These are phyloP conservation scores for Cephus cinctus DNA, from an alignment of 1,140 invertebrate species.

Conservation along the genomic window DNA sequence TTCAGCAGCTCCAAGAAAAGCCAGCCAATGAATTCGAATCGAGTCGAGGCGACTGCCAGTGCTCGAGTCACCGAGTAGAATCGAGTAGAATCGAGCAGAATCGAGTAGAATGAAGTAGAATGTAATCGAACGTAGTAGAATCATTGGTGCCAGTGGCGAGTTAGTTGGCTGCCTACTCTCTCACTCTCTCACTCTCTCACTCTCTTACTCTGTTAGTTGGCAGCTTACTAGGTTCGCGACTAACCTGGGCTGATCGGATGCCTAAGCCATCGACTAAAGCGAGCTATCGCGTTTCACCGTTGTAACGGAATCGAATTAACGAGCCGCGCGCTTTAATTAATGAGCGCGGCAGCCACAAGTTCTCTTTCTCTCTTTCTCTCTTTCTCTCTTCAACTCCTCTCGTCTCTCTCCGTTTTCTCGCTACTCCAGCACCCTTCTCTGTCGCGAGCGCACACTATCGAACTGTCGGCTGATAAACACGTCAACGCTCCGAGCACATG, in stretches of 20 bases:
- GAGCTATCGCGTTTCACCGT: background rate
- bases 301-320: background rate
- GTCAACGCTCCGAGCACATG: slow-evolving; percentile 24
- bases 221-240: background rate
- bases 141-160: too few species aligned
- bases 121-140: too few species aligned
- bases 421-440: too few species aligned
- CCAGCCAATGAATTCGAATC: too few species aligned
- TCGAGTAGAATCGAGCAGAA: too few species aligned
- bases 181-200: background rate
- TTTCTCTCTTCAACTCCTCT: background rate
- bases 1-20: too few species aligned
- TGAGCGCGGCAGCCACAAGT: slow-evolving; percentile 10
- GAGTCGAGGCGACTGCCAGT: slow-evolving; percentile 19
- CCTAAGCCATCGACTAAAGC: too few species aligned
- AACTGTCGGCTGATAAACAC: slow-evolving; percentile 30
- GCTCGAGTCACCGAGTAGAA: too few species aligned
- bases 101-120: too few species aligned
- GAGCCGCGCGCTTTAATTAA: slow-evolving; percentile 33
- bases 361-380: background rate
- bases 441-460: slow-evolving; percentile 12
- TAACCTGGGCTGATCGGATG: background rate
- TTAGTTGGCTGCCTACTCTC: background rate
- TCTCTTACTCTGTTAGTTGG: background rate
- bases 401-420: background rate